These are phyloP conservation scores for Trichonephila inaurata DNA, from an alignment of 1,140 invertebrate genomes.

Conservation along the genomic window DNA sequence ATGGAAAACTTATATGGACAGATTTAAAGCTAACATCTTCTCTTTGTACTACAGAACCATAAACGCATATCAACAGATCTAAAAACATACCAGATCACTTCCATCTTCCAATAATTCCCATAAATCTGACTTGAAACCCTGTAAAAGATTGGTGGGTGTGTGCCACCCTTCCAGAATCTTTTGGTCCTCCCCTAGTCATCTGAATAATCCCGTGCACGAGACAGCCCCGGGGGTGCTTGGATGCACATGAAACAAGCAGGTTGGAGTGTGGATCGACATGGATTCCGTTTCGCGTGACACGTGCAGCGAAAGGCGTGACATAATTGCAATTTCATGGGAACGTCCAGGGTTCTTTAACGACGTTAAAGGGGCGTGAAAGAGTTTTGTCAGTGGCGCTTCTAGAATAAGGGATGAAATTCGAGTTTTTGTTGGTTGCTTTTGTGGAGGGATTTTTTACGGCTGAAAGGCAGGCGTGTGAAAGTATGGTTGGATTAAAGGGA, in stretches of 20 bases:
- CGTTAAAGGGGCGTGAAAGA: not conserved
- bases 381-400: not conserved
- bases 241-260: not conserved
- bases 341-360: not conserved
- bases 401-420: not conserved
- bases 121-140: not conserved
- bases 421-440: not conserved
- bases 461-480: not conserved
- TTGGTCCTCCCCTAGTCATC: not conserved
- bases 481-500: conserved; percentile 26
- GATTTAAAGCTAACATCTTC: too few relatives aligned
- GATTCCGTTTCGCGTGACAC: conserved; percentile 54
- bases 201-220: not conserved
- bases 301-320: conserved; percentile 64
- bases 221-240: not conserved
- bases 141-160: not conserved
- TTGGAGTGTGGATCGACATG: not conserved
- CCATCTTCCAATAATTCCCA: not conserved
- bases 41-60: too few relatives aligned
- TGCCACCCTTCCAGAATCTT: not conserved
- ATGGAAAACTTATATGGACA: too few relatives aligned
- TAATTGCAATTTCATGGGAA: conserved; percentile 70
- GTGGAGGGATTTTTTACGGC: not conserved
- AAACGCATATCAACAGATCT: not conserved
- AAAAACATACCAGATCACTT: not conserved